A percentile compares a stretch with the other conserved stretches of the same genome.
phyloP scores from a whole-genome alignment of 1,140 invertebrate genomes.

The Brachionus plicatilis region DNA sequence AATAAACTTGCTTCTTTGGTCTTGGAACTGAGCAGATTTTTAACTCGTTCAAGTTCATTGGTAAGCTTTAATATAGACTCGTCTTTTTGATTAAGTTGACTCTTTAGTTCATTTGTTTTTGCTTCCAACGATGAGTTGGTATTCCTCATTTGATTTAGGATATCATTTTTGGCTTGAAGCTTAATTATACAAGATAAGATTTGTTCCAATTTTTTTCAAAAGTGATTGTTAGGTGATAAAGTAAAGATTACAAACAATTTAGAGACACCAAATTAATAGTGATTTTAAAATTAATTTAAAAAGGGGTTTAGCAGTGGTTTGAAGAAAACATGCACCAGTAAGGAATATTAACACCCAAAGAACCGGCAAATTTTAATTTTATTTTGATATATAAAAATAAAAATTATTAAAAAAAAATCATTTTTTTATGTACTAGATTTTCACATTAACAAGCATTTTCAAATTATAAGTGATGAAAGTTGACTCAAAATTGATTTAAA shows the following conservation, averaged over 20 bases:
- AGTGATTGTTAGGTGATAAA: neutral
- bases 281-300: slow-evolving; percentile 46
- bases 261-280: neutral
- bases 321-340: neutral
- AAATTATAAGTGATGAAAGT: too few species aligned
- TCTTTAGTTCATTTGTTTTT: neutral
- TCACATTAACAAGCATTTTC: too few species aligned
- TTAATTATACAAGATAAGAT: slow-evolving; percentile 48
- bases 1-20: slow-evolving; percentile 46
- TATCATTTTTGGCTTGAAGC: slow-evolving; percentile 42
- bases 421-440: too few species aligned
- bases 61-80: slow-evolving; percentile 47
- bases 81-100: slow-evolving; percentile 44
- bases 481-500: too few species aligned
- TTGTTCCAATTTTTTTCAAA: slow-evolving; percentile 44
- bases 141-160: slow-evolving; percentile 5
- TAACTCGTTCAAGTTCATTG: slow-evolving; percentile 48
- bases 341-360: neutral
- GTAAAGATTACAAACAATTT: neutral
- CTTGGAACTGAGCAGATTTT: slow-evolving; percentile 46
- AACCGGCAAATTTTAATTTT: neutral
- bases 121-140: neutral
- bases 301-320: slow-evolving; percentile 43
- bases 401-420: too few species aligned
- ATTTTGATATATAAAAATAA: too few species aligned